Base-by-base conservation (phyloP, 1,140 invertebrate species). In the Drosophila mauritiana region DNA sequence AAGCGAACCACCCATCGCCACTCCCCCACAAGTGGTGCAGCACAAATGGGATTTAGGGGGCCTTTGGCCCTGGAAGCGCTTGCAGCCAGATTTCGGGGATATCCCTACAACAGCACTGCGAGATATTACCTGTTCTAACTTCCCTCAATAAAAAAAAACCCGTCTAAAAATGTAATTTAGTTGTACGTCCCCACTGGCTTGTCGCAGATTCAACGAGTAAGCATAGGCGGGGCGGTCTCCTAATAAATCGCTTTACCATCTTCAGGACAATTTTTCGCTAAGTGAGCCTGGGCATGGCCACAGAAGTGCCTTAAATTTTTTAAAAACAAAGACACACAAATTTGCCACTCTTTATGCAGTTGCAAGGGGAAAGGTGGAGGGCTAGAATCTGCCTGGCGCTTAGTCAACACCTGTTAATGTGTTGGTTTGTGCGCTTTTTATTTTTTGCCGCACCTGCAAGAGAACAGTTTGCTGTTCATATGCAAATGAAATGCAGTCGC, bases 371-470 rank as follows among this genome's bases (percentile, higher is more conserved):
- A 27, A 31, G 37, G 54, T 20, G 22, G 27, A 34, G 31, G 34
- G 43, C 10, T 17, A 13, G 48, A 27, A 59, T 43, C 40, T 57
- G 64, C 64, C 55, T 72, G 65, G 74, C 67, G 83, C 84, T 89
- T 88, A 88, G 84, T 88, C 83, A 89, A 88, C 83, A 88, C 83
- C 80, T 89, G 83, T 89, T 89, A 89, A 88, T 88, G 75, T 88
- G 69, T 78, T 68, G 69, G 65, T 63, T 56, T 59, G 31, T 53
- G 45, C 53, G 36, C 48, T 67, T 78, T 42, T 83, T 70, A 56
- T 65, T 59, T 69, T 65, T 67, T 68, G 42, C 36, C 51, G 43
- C 79, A 68, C n/a, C 61, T 59, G 55, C 49, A 51, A 40, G 25
- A 51, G 46, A 49, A 40, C 52, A 6, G 52, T 49, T 73, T 42